Evolutionary conservation across 1,140 invertebrate species (phyloP), one percentile per base, ranked within the genome.

Genomic region (Aleiodes sp.): DNA sequence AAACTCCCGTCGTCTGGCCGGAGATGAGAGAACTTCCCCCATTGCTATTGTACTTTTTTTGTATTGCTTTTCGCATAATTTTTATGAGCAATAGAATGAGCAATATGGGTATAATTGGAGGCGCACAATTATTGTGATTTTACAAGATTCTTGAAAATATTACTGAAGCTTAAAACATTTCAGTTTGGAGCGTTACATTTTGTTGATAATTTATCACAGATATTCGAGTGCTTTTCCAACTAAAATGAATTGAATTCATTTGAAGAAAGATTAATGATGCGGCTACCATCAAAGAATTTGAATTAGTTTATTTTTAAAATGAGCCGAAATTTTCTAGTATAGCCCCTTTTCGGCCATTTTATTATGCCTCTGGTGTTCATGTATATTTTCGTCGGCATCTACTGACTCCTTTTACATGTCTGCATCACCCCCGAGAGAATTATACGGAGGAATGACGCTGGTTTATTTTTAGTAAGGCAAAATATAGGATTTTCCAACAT

Each of bases 251-350:
- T 4, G 10, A 10, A 35, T 35, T 35, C n/a, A n/a, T 35, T 35
- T 6, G 4, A 35, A 10, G 31, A 10, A 4, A 35, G 4, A 35
- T 35, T 35, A 6, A 6, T 10, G 10, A 10, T 10, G 31, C 21
- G 12, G 21, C n/a, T n/a, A n/a, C n/a, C n/a, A n/a, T n/a, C n/a
- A n/a, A n/a, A n/a, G n/a, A n/a, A n/a, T n/a, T n/a, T n/a, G n/a
- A n/a, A n/a, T n/a, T n/a, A n/a, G n/a, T n/a, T 52, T 52, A 52
- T 52, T 52, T 52, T 52, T 19, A 21, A 52, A 52, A 52, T 52
- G 26, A 52, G 21, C 46, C 46, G 19, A 52, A 21, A 52, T 52
- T 52, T 19, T 24, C 10, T 21, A 9, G 46, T 24, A 16, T 52
- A 52, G 10, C 9, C 21, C 46, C 16, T 24, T 24, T 24, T 52